These are phyloP conservation scores for Tachina grossa DNA, from an alignment of 2,888 invertebrate species.

Conservation along the genomic window DNA sequence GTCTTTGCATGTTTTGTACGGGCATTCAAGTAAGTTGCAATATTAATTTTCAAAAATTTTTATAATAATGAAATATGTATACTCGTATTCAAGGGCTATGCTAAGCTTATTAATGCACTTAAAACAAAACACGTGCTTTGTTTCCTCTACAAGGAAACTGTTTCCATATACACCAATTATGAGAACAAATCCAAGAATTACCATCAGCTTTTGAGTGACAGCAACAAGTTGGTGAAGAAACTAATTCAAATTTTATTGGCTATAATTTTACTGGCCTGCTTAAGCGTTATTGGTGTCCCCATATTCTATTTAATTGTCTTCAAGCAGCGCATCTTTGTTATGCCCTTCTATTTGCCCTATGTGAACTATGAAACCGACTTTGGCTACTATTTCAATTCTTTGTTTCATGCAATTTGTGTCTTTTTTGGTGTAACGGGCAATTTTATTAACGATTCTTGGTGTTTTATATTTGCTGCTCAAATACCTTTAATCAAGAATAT, in stretches of 20 bases:
- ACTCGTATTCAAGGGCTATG: conserved; percentile 3
- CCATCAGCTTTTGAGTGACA: not conserved
- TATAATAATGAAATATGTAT: not conserved
- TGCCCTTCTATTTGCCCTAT: conserved; percentile 21
- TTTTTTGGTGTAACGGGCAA: conserved; percentile 33
- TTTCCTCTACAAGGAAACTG: conserved; percentile 16
- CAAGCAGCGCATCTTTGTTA: conserved; percentile 7
- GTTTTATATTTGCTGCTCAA: conserved; percentile 40
- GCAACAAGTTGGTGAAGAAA: conserved; percentile 9
- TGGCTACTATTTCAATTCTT: conserved; percentile 9
- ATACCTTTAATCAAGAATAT: conserved; percentile 43
- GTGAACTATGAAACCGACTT: conserved; percentile 20
- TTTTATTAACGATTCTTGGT: conserved; percentile 37
- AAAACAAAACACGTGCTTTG: not conserved
- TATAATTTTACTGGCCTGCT: rapidly evolving
- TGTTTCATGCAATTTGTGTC: conserved; percentile 4
- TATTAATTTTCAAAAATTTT: not conserved
- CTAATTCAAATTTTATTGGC: not conserved
- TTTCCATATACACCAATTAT: not conserved
- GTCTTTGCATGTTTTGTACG: conserved; percentile 14
- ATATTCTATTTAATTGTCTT: not conserved
- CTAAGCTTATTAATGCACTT: conserved; percentile 32
- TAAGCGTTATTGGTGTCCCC: not conserved
- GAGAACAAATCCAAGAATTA: not conserved
- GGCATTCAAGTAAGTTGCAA: conserved; percentile 24